Percentiles rank a stretch among this genome's conserved stretches.
Conservation (phyloP, 1,140 invertebrate genomes). For the Pogonomyrmex barbatus region DNA sequence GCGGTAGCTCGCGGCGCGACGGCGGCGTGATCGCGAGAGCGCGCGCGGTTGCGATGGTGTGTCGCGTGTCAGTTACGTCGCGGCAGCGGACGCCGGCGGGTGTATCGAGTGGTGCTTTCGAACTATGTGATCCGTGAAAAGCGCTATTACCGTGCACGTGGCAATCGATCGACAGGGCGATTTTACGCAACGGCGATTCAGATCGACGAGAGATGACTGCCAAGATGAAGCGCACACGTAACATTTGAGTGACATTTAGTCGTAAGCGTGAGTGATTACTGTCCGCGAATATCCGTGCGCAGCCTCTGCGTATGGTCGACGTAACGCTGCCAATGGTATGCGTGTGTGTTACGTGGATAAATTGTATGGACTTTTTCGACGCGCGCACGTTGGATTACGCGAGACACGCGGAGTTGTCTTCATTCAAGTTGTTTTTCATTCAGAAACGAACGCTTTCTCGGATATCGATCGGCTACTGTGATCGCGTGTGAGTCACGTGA, state of each 20-base stretch:
- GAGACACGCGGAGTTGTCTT: neutral
- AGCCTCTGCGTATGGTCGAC: neutral
- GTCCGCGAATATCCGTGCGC: neutral
- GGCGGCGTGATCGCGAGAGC: conserved; percentile 67
- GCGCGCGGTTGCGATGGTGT: conserved; percentile 81
- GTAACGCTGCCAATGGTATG: neutral
- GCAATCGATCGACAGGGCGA: neutral
- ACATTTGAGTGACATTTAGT: neutral
- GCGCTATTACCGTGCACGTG: neutral
- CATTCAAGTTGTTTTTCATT: neutral
- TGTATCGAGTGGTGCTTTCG: conserved; percentile 68
- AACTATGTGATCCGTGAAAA: conserved; percentile 60
- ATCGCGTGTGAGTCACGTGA: neutral
- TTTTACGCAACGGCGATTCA: neutral
- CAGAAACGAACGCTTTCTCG: neutral
- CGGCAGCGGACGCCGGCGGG: conserved; percentile 84
- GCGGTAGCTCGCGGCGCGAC: neutral
- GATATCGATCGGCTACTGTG: neutral
- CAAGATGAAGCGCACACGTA: no score
- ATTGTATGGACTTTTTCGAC: neutral
- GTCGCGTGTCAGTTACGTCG: conserved; percentile 84
- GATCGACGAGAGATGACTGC: neutral
- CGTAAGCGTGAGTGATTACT: neutral
- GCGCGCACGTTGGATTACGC: neutral
- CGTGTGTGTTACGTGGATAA: neutral